Evolutionary conservation across 2,113 vertebrate genomes (phyloP), one percentile per base, ranked within the genome.

Genomic region (Cardinalis cardinalis): DNA sequence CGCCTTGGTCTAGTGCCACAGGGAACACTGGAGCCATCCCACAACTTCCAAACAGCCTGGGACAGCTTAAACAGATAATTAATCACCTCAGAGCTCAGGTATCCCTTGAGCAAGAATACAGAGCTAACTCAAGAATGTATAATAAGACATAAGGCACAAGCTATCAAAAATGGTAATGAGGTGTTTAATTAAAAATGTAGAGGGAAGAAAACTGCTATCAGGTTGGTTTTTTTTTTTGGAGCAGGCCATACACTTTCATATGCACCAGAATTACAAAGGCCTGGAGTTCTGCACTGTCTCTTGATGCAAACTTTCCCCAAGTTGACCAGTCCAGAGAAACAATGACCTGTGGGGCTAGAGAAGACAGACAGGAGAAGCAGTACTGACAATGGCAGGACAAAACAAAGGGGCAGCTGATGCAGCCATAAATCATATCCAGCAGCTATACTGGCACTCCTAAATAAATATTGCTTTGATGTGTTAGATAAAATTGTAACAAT

Each of bases 1-100:
- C 1, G 2, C 11, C 55, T 16, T 19, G 34, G 46, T 38, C 12
- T 38, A 55, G 28, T 14, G 52, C 60, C 34, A 73, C 0, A 0
- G 29, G 7, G 19, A 0, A 2, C 46, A 58, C 32, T 38, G 63
- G 63, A 79, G 72, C 38, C 5, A 4, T 28, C 20, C 52, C 65
- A 74, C 26, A 75, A 34, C 25, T 60, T 72, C 88, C 29, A 9
- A 79, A 75, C 36, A 40, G 49, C 29, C 17, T 46, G 52, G 36
- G 48, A 58, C 15, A 86, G 38, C 32, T 66, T 66, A 58, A 65
- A 25, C 29, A 64, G 40, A 53, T 52, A 24, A 69, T 58, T 79
- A 82, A 85, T 74, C 64, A 70, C 43, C 51, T 77, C 72, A 44
- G 65, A 84, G 36, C 21, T 66, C 41, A 79, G 5, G 6, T 34